Percentiles rank a stretch among this genome's conserved stretches.
Evolutionary conservation across 2,888 invertebrate species (phyloP).

Genomic region (Apamea crenata): DNA sequence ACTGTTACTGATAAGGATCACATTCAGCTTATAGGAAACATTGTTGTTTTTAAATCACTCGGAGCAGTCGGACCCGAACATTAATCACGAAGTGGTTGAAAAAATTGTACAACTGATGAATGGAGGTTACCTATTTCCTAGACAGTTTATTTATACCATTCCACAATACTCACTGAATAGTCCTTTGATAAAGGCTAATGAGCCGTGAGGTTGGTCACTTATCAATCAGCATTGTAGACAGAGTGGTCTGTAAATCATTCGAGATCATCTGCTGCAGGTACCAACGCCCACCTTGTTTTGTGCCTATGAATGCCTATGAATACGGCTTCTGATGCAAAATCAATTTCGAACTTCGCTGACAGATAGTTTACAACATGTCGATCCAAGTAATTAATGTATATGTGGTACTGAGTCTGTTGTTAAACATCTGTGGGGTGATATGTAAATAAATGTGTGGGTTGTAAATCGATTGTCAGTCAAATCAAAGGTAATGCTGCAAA

Average conservation of each 20-base stretch:
- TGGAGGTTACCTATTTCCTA: slow-evolving; percentile 57
- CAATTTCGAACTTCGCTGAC: slow-evolving; percentile 73
- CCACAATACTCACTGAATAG: slow-evolving; percentile 69
- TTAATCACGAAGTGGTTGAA: slow-evolving; percentile 41
- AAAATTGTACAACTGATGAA: slow-evolving; percentile 53
- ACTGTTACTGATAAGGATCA: slow-evolving; percentile 17
- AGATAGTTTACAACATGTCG: slow-evolving; percentile 69
- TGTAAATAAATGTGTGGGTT: slow-evolving; percentile 43
- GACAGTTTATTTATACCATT: slow-evolving; percentile 67
- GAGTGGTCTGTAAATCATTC: slow-evolving; percentile 78
- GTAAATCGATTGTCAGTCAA: slow-evolving; percentile 46
- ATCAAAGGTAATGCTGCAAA: slow-evolving; percentile 34
- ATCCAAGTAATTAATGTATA: slow-evolving; percentile 67
- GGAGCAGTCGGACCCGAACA: slow-evolving; percentile 12
- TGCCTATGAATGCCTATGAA: slow-evolving; percentile 75
- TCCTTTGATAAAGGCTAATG: slow-evolving; percentile 83
- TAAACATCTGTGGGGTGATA: slow-evolving; percentile 42
- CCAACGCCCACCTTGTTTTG: slow-evolving; percentile 76
- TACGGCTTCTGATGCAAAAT: slow-evolving; percentile 73
- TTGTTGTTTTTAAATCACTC: slow-evolving; percentile 35
- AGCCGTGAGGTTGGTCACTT: slow-evolving; percentile 80
- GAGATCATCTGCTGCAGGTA: slow-evolving; percentile 74
- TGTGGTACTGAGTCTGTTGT: slow-evolving; percentile 33
- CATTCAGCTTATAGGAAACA: slow-evolving; percentile 7
- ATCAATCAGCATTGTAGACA: slow-evolving; percentile 79